A percentile compares a stretch with the other conserved stretches of the same genome.
Conservation (phyloP, 1,140 invertebrate genomes). For the Drosophila hydei region DNA sequence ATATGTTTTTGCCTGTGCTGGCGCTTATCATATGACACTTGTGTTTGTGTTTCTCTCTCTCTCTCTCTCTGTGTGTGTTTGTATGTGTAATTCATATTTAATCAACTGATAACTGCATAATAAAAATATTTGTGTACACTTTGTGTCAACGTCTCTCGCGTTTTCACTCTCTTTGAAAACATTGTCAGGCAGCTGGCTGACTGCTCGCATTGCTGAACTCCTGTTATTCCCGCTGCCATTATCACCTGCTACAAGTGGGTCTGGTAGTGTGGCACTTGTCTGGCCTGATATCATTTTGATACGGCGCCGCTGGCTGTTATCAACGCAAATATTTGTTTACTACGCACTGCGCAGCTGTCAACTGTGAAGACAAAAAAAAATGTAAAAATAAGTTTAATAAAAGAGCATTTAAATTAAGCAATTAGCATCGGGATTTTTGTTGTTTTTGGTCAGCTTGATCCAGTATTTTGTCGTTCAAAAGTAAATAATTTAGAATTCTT, state of each 20-base stretch:
- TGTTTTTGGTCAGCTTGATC: background rate
- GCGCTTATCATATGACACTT: constrained; percentile 72
- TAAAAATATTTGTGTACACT: constrained; percentile 32
- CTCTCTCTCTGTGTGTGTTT: constrained; percentile 28
- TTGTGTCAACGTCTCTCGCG: constrained; percentile 10
- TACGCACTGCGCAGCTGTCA: constrained; percentile 19
- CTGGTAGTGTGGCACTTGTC: no score
- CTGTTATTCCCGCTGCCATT: constrained; percentile 65
- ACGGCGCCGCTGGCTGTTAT: constrained; percentile 34
- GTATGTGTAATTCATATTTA: constrained; percentile 80
- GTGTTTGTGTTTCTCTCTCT: constrained; percentile 34
- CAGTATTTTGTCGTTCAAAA: no score
- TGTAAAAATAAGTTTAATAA: background rate
- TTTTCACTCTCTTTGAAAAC: constrained; percentile 1
- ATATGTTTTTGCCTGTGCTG: constrained; percentile 41
- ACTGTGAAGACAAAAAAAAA: constrained; percentile 8
- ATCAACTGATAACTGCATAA: constrained; percentile 75
- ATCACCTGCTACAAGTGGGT: constrained; percentile 59
- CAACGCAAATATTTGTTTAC: constrained; percentile 35
- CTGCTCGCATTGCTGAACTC: constrained; percentile 74
- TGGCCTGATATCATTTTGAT: constrained; percentile 50
- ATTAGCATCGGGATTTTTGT: background rate
- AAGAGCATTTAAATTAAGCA: constrained; percentile 2
- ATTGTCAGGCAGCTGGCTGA: constrained; percentile 25
- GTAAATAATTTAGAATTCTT: no score